Conservation (phyloP, 2,888 invertebrate species). For the Anticlea derivata region DNA sequence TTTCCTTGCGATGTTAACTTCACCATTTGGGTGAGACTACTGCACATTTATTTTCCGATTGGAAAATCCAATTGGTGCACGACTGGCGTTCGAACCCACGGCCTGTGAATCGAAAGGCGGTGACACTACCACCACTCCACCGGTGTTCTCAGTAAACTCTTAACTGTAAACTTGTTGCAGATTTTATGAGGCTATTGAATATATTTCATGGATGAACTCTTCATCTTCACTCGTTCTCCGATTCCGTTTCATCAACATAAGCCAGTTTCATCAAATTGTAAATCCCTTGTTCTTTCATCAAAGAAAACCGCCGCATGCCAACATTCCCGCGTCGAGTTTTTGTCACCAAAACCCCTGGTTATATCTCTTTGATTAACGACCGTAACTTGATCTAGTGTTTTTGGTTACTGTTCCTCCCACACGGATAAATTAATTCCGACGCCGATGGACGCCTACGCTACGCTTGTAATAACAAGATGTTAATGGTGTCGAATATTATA, state of each 20-base stretch:
- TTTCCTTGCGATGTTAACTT: too few relatives aligned
- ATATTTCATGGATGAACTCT: not conserved
- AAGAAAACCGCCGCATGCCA: conserved; percentile 45
- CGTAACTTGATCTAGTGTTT: conserved; percentile 66
- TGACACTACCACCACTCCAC: too few relatives aligned
- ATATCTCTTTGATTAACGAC: conserved; percentile 69
- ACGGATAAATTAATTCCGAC: conserved; percentile 61
- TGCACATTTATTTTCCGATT: too few relatives aligned
- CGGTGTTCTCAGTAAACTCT: too few relatives aligned
- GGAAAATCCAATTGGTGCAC: too few relatives aligned
- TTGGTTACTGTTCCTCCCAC: conserved; percentile 53
- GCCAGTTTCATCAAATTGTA: not conserved
- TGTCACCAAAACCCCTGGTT: conserved; percentile 53
- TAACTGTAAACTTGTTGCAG: too few relatives aligned
- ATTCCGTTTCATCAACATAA: not conserved
- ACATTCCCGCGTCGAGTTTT: conserved; percentile 56
- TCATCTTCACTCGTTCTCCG: not conserved
- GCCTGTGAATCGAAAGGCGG: too few relatives aligned
- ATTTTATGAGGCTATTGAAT: too few relatives aligned
- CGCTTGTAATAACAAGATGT: conserved; percentile 54
- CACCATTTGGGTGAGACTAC: too few relatives aligned
- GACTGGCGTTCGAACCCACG: too few relatives aligned
- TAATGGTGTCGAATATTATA: conserved; percentile 58
- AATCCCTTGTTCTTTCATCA: conserved; percentile 2
- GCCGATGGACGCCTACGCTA: conserved; percentile 49